Evolutionary conservation across 2,888 invertebrate species (phyloP), one percentile per base, ranked within the genome.

Genomic region (Drosophila birchii): DNA sequence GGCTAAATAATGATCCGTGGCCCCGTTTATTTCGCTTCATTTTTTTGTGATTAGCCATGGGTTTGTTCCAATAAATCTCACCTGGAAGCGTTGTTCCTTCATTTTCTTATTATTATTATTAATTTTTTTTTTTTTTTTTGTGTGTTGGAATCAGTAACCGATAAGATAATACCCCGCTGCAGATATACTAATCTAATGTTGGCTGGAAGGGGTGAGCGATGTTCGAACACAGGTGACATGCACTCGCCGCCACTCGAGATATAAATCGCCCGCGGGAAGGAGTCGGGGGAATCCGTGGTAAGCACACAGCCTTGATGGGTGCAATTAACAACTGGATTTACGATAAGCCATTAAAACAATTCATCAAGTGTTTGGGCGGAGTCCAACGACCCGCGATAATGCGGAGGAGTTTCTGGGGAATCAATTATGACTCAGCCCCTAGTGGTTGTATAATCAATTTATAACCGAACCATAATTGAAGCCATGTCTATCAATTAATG

Each of bases 1-100:
- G 67, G 67, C 51, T 34, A 58, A 77, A 72, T 77, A 82, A 86
- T 81, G 70, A 81, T 69, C 20, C 47, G 39, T 36, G 11, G 34
- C 26, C 11, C 36, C 20, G 64, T 51, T 36, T 9, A 43, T 51
- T 49, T 41, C 20, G 64, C 63, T 62, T 18, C 63, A 29, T 20
- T 43, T 26, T n/a, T 39, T 45, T 32, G 34, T 53, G 51, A 69
- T 69, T 69, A 43, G 41, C 29, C 7, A 7, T 18, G 29, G 39
- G 43, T 36, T 4, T 7, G 44, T 23, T n/a, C 18, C 43, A 4
- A 51, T 66, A 66, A 66, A 66, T 66, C 66, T 66, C 34, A 62
- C 34, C 39, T 45, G 29, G 36, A 11, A 56, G 18, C 18, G 38
- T 16, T 8, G 39, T 29, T 38, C 18, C 14, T 36, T 16, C 6